Percentiles rank a stretch among this genome's conserved stretches.
phyloP scores from a whole-genome alignment of 2,797 vertebrate species.

The Chelon labrosus region DNA sequence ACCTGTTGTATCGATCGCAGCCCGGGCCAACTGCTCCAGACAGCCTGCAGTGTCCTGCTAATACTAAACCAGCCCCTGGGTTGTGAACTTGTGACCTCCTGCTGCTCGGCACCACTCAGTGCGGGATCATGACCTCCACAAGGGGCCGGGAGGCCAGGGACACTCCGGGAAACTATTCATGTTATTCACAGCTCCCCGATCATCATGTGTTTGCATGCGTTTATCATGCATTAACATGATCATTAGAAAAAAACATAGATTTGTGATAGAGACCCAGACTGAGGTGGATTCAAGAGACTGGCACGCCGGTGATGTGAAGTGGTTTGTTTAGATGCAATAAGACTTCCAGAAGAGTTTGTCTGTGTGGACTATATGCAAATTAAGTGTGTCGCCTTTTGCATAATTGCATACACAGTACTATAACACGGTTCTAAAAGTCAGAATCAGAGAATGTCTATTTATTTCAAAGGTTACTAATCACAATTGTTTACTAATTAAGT shows the following conservation, averaged over 20 bases:
- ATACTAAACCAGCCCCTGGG: conserved; percentile 78
- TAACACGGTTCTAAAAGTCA: conserved; percentile 61
- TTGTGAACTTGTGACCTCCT: conserved; percentile 73
- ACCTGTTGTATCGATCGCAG: conserved; percentile 76
- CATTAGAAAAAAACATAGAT: conserved; percentile 66
- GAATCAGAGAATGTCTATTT: conserved; percentile 75
- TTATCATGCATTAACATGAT: conserved; percentile 83
- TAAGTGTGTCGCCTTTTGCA: conserved; percentile 44
- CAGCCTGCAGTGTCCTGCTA: conserved; percentile 73
- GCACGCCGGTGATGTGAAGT: conserved; percentile 7
- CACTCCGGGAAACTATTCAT: conserved; percentile 57
- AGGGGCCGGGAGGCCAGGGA: conserved; percentile 60
- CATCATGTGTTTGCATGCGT: conserved; percentile 75
- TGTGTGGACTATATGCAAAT: conserved; percentile 45
- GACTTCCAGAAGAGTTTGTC: conserved; percentile 12
- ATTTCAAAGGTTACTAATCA: conserved; percentile 82
- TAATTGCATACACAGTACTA: conserved; percentile 52
- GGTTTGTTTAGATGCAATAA: conserved; percentile 9
- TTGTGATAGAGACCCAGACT: conserved; percentile 30
- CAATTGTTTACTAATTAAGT: conserved; percentile 89
- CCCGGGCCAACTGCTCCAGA: conserved; percentile 51
- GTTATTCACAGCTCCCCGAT: conserved; percentile 70
- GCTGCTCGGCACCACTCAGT: conserved; percentile 54
- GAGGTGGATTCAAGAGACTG: conserved; percentile 6
- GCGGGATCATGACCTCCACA: conserved; percentile 67